Evolutionary conservation across 1,140 invertebrate genomes (phyloP), one percentile per base, ranked within the genome.

Genomic region (Drosophila grimshawi): DNA sequence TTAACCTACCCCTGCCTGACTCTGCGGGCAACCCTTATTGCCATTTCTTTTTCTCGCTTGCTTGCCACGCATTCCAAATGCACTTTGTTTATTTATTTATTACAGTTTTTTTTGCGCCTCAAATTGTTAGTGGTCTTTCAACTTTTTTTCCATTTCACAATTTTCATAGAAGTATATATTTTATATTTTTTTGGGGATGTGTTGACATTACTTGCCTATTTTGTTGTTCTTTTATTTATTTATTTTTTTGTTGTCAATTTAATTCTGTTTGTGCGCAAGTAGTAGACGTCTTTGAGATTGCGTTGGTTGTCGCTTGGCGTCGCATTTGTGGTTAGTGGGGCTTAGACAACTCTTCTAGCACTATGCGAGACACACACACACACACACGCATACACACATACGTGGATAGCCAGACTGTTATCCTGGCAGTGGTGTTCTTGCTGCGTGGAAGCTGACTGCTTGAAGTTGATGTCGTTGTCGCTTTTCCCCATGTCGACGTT

Each of bases 401-500:
- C 19, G 19, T 19, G 19, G 19, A 19, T 19, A 19, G 19, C 27
- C 29, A 62, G 68, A 46, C 78, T 68, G 67, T 68, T 69, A 59
- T 69, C 62, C 74, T 78, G 66, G 78, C 70, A 66, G 69, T 79
- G 83, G 69, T 82, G 82, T 86, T 79, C 76, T 88, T 68, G 75
- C 48, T 73, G 52, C 51, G 19, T 71, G 41, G 29, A 74, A 49
- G 55, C 56, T 68, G 59, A 67, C 48, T 41, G 51, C 67, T 65
- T 49, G 57, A 56, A 73, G 83, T 67, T 80, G 83, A 77, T 80
- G 63, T 80, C 77, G 69, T 73, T 83, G 80, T 88, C 83, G 83
- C 85, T 78, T 78, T 79, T 83, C 56, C 77, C 83, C 83, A 88
- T 89, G 83, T 88, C 85, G 83, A 88, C 83, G 77, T 88, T 88